Evolutionary conservation across 2,888 invertebrate genomes (phyloP).

Genomic region (Carabus problematicus): DNA sequence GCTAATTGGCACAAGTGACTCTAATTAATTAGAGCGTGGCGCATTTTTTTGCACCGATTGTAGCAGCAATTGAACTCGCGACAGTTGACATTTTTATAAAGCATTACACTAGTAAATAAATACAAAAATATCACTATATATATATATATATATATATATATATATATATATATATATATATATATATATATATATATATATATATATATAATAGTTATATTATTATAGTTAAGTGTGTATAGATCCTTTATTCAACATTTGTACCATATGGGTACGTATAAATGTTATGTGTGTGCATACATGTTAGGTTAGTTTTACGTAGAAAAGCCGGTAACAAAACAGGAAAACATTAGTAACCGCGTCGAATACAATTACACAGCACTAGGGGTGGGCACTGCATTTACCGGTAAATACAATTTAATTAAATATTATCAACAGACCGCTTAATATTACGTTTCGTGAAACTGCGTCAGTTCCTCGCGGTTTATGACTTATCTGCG

Average conservation of each 20-base stretch:
- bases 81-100: constrained; percentile 28
- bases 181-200: too few species aligned
- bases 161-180: constrained; percentile 1
- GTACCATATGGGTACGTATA: too few species aligned
- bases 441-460: constrained; percentile 35
- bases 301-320: too few species aligned
- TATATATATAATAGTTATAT: too few species aligned
- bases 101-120: background rate
- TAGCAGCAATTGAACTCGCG: constrained; percentile 35
- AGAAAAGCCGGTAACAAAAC: too few species aligned
- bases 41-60: constrained; percentile 39
- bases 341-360: too few species aligned
- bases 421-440: constrained; percentile 33
- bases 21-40: constrained; percentile 49
- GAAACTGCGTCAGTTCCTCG: constrained; percentile 30
- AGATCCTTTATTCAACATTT: too few species aligned
- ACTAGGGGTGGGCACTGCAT: constrained; percentile 19
- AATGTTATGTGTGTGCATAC: too few species aligned
- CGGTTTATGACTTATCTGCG: constrained; percentile 35
- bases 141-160: constrained; percentile 5
- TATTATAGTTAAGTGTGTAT: too few species aligned
- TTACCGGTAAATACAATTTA: constrained; percentile 33
- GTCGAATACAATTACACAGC: constrained; percentile 4
- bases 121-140: too few species aligned
- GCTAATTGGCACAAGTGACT: constrained; percentile 51